phyloP scores from a whole-genome alignment of 2,888 invertebrate species.

The Julus scanicus region DNA sequence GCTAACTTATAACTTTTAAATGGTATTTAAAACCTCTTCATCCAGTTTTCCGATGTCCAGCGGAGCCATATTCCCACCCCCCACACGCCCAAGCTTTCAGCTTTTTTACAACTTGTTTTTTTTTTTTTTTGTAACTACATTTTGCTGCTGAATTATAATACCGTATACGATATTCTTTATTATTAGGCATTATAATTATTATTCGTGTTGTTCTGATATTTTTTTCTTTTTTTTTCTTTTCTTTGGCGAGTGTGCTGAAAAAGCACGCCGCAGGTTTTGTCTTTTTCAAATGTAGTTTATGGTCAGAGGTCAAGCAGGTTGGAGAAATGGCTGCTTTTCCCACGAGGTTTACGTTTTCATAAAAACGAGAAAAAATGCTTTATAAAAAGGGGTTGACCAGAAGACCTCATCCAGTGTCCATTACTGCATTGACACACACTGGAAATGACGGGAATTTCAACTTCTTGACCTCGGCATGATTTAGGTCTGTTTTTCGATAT shows the following conservation, averaged over 20 bases:
- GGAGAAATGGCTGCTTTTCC: constrained; percentile 5
- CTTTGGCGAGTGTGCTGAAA: background rate
- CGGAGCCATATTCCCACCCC: constrained; percentile 39
- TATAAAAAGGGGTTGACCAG: background rate
- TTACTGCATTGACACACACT: constrained; percentile 5
- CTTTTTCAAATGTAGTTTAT: constrained; percentile 49
- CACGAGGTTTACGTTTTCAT: constrained; percentile 50
- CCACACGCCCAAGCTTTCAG: constrained; percentile 34
- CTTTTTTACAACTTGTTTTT: constrained; percentile 46
- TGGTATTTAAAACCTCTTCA: constrained; percentile 42
- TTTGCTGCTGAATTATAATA: background rate
- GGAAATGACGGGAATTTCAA: constrained; percentile 11
- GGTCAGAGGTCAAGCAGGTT: constrained; percentile 49
- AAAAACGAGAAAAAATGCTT: constrained; percentile 10
- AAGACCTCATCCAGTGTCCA: background rate
- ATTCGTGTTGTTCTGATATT: constrained; percentile 2
- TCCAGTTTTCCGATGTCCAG: constrained; percentile 27
- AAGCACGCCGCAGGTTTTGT: constrained; percentile 35
- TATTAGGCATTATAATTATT: constrained; percentile 40
- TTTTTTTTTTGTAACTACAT: constrained; percentile 26
- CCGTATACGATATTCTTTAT: constrained; percentile 4
- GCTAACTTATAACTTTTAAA: constrained; percentile 39
- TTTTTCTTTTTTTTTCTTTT: background rate
- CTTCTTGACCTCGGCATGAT: background rate
- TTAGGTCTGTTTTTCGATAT: background rate